Evolutionary conservation across 2,113 vertebrate genomes (phyloP), one percentile per base, ranked within the genome.

Genomic region (Silurus asotus): DNA sequence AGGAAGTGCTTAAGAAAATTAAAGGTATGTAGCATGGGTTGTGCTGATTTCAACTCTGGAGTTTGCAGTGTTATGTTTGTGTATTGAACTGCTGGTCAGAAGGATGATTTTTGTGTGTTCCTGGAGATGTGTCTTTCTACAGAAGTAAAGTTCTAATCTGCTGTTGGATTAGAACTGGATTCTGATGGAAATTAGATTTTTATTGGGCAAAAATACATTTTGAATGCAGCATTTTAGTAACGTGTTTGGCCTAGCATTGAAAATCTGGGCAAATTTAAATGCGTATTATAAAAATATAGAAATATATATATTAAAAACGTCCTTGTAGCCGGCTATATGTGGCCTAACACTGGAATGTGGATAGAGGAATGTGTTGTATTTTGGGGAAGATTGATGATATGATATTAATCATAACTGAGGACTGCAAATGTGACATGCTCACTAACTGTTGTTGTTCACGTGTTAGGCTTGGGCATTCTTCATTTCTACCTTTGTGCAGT

Each of bases 1-100:
- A 89, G 72, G 61, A 82, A 13, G 9, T 49, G 45, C 51, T 84
- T 45, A 89, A 88, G 80, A 77, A 55, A 6, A 81, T 84, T 45
- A 65, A 6, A 94, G 93, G 93, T 93, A 93, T 5, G 45, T 80
- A 20, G 88, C 81, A 86, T 83, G 84, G 53, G 58, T 77, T 86
- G 23, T 82, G 74, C 20, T 48, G 55, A 64, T 55, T 53, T 58
- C 37, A 56, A 20, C 53, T 76, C 13, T 76, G 59, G 25, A 15
- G 58, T 84, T 78, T 56, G 58, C 81, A n/a, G 28, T 61, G 1
- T n/a, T 84, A 84, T 81, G 89, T 56, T 28, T 55, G 56, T 74
- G 37, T 75, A 49, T 28, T n/a, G 58, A 70, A 86, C 13, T 81
- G 76, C 45, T 28, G 64, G 9, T 58, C 9, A 1, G 23, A 55